Evolutionary conservation across 2,113 vertebrate genomes (phyloP), one percentile per base, ranked within the genome.

Genomic region (Pyrgilauda ruficollis): DNA sequence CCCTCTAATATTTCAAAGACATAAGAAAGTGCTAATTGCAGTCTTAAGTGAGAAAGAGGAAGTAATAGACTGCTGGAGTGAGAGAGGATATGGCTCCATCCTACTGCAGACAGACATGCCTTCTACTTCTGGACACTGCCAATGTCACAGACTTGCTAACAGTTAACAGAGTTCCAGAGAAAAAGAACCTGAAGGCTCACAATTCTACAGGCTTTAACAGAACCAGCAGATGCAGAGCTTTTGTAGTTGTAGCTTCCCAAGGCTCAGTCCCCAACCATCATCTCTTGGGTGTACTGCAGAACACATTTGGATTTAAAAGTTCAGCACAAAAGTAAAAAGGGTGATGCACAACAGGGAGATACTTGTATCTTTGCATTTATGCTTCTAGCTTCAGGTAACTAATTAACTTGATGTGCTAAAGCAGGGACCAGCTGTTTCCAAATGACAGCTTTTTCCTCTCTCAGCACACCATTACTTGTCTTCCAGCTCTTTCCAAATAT

Each of bases 1-100:
- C 85, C 94, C 96, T 97, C 97, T 98, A 97, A 86, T 96, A 97
- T 97, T 98, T 98, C 98, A 98, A 98, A 98, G 98, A 79, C 94
- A 92, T 92, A 23, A 84, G 95, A 95, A 97, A 97, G 96, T 95
- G 96, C 93, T 98, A 97, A 98, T 95, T 97, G 94, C 97, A 93
- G 76, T 92, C 93, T 89, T 61, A 76, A 94, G 84, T 84, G 64
- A 96, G 96, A 96, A 97, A 97, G 95, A 97, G 97, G 97, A 98
- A 98, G 95, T 96, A 83, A 70, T 4, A 91, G 91, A 86, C 87
- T 94, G 78, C 52, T 96, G 93, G 95, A 95, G 95, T 73, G 85
- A 94, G 78, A 96, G 28, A 91, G 94, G 95, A 96, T 44, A 31
- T 33, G 20, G 44, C 49, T 63, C 75, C 75, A 80, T 76, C 52